A percentile compares a stretch with the other conserved stretches of the same genome.
phyloP scores from a whole-genome alignment of 2,888 invertebrate species.

The Gari tellinella region DNA sequence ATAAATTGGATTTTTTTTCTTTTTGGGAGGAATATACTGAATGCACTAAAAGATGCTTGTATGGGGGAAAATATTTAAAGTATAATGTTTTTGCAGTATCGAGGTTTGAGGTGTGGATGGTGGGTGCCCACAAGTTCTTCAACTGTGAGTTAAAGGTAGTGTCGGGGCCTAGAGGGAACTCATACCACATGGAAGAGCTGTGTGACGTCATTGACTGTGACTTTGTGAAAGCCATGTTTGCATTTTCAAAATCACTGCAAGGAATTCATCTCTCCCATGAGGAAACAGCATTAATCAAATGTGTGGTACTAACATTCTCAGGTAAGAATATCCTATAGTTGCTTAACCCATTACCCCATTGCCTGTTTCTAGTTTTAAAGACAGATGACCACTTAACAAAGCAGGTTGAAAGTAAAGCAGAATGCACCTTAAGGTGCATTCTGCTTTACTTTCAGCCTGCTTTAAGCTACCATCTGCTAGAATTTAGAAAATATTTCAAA shows the following conservation, averaged over 20 bases:
- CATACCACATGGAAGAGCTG: conserved; percentile 70
- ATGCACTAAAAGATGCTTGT: no score
- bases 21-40: no score
- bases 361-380: no score
- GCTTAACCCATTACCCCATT: background rate
- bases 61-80: no score
- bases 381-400: no score
- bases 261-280: conserved; percentile 59
- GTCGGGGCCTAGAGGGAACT: conserved; percentile 62
- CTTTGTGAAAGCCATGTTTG: conserved; percentile 67
- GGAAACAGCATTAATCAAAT: conserved; percentile 68
- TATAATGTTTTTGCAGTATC: conserved; percentile 71
- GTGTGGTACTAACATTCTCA: conserved; percentile 68
- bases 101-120: conserved; percentile 79
- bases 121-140: conserved; percentile 74
- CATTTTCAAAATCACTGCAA: conserved; percentile 64
- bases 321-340: conserved; percentile 58
- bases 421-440: no score
- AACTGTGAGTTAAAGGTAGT: conserved; percentile 70
- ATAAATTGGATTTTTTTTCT: no score
- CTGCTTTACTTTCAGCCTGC: no score
- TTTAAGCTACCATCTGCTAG: no score
- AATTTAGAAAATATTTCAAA: no score
- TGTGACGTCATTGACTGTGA: conserved; percentile 63
- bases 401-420: no score